A percentile compares a stretch with the other conserved stretches of the same genome.
These are phyloP conservation scores for Yponomeuta evonymella DNA, from an alignment of 2,888 invertebrate species.

Conservation along the genomic window DNA sequence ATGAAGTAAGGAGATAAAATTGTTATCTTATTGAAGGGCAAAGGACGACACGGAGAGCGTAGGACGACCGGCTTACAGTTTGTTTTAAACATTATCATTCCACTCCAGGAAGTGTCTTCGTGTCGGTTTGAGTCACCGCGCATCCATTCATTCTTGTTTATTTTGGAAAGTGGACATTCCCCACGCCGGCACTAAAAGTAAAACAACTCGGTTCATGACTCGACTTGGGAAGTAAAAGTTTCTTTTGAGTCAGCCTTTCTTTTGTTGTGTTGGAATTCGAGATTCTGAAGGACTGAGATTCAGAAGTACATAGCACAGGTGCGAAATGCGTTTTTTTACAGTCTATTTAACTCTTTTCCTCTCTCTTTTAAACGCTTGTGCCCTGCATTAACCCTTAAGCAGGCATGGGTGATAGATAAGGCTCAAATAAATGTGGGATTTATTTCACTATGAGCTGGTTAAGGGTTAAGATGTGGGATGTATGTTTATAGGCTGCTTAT, in stretches of 20 bases:
- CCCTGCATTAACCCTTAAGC: no score
- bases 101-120: neutral
- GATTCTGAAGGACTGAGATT: neutral
- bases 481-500: no score
- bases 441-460: no score
- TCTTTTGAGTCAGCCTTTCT: neutral
- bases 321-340: no score
- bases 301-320: neutral
- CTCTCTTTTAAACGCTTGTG: no score
- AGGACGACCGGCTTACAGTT: neutral
- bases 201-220: neutral
- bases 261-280: neutral
- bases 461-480: no score
- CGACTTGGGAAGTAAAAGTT: neutral
- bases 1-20: no score
- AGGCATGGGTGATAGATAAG: no score
- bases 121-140: neutral
- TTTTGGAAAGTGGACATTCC: conserved; percentile 3
- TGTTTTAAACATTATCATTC: neutral
- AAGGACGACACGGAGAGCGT: neutral
- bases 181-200: neutral
- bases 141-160: neutral
- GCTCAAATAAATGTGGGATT: no score
- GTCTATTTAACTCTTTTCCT: no score
- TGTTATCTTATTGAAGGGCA: neutral